Conservation (phyloP, 1,140 invertebrate genomes). For the Formica exsecta region DNA sequence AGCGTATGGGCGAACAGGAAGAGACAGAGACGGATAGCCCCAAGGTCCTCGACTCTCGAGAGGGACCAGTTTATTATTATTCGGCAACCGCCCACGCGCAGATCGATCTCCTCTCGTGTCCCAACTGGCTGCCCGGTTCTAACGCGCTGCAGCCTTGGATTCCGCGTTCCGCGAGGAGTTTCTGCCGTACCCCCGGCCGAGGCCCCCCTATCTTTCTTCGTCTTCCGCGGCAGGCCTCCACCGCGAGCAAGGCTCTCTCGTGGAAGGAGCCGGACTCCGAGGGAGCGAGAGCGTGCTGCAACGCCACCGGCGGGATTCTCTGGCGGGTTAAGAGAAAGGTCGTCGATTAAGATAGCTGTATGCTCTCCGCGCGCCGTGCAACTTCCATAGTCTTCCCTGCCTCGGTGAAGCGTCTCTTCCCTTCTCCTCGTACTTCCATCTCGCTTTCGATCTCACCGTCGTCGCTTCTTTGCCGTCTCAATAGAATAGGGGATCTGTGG, state of each 20-base stretch:
- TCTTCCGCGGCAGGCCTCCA: conserved; percentile 47
- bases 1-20: conserved; percentile 54
- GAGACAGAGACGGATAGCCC: conserved; percentile 66
- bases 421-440: conserved; percentile 27
- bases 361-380: conserved; percentile 62
- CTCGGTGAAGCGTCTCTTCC: conserved; percentile 60
- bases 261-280: conserved; percentile 29
- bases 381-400: conserved; percentile 66
- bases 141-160: conserved; percentile 61
- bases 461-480: conserved; percentile 40
- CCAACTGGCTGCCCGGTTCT: conserved; percentile 66
- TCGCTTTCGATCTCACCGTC: conserved; percentile 33
- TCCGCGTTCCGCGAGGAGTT: conserved; percentile 69
- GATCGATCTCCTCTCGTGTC: conserved; percentile 68
- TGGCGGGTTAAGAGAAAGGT: conserved; percentile 82
- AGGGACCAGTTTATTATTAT: conserved; percentile 79
- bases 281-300: conserved; percentile 71
- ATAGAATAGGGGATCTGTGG: conserved; percentile 58
- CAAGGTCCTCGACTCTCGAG: conserved; percentile 65
- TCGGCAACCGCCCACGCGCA: conserved; percentile 80
- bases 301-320: conserved; percentile 74
- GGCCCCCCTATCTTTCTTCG: conserved; percentile 35
- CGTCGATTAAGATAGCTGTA: conserved; percentile 84
- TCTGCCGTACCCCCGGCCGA: conserved; percentile 21
- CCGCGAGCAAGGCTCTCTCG: conserved; percentile 25